Conservation (phyloP, 2,888 invertebrate species). For the Prostheceraeus crozeri region DNA sequence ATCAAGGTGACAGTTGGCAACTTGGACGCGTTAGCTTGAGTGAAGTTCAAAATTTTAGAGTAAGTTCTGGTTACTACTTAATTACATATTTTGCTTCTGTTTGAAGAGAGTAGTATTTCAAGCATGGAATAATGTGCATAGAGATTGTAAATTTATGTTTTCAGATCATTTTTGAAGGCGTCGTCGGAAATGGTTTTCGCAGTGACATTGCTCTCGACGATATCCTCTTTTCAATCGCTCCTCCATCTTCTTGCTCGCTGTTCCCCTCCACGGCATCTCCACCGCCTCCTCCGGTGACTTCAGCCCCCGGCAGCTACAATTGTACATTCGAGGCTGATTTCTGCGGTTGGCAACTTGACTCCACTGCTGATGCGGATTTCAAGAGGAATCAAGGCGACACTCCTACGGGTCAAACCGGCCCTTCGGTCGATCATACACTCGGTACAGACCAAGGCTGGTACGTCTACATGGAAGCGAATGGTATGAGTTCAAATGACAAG, state of each 20-base stretch:
- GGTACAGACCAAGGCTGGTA: constrained; percentile 45
- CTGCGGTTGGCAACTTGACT: constrained; percentile 39
- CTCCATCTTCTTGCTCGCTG: too few species aligned
- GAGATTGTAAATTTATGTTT: too few species aligned
- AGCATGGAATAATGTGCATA: constrained; percentile 28
- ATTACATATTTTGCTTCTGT: constrained; percentile 13
- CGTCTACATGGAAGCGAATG: constrained; percentile 48
- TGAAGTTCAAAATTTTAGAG: background rate
- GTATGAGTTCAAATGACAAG: constrained; percentile 41
- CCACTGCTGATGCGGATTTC: constrained; percentile 46
- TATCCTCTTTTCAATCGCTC: constrained; percentile 45
- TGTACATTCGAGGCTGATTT: constrained; percentile 43
- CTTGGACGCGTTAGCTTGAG: background rate
- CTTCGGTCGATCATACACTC: constrained; percentile 41
- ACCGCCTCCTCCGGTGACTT: constrained; percentile 44
- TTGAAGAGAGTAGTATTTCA: background rate
- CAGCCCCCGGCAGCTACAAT: constrained; percentile 44
- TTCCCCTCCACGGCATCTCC: too few species aligned
- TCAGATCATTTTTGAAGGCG: constrained; percentile 44
- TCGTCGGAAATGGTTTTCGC: constrained; percentile 41
- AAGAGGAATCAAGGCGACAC: constrained; percentile 44
- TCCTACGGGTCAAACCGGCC: constrained; percentile 45
- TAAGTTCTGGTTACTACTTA: constrained; percentile 21
- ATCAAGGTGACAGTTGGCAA: constrained; percentile 44
- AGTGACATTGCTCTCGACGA: constrained; percentile 54